Percentiles rank a stretch among this genome's conserved stretches.
These are phyloP conservation scores for Sycophila texana DNA, from an alignment of 2,888 invertebrate species.

Conservation along the genomic window DNA sequence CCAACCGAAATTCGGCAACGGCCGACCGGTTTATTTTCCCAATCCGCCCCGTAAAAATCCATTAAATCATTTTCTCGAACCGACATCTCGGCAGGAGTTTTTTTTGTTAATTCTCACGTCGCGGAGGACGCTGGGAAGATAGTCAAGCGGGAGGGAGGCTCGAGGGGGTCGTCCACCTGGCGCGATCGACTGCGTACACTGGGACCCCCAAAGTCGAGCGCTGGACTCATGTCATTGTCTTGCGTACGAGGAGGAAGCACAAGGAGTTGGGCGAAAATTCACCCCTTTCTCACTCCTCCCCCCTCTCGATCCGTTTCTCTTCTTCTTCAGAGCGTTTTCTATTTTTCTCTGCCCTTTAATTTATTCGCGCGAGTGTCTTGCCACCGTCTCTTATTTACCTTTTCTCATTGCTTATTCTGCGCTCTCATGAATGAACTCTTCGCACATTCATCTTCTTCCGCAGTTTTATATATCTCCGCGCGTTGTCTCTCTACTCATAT, in stretches of 20 bases:
- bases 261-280: background rate
- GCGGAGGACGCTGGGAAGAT: constrained; percentile 24
- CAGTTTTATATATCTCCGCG: too few species aligned
- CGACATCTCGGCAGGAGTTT: background rate
- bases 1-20: background rate
- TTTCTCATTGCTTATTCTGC: background rate
- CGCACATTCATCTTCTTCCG: too few species aligned
- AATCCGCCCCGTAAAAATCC: background rate
- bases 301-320: background rate
- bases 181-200: constrained; percentile 1
- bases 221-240: constrained; percentile 27
- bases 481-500: too few species aligned
- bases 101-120: constrained; percentile 47
- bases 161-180: constrained; percentile 27
- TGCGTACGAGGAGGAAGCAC: background rate
- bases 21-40: constrained; percentile 26
- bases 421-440: too few species aligned
- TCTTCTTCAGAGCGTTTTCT: constrained; percentile 10
- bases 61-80: constrained; percentile 38
- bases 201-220: constrained; percentile 15
- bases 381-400: background rate
- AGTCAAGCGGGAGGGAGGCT: background rate
- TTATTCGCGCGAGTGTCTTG: constrained; percentile 1
- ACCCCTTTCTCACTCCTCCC: constrained; percentile 38
- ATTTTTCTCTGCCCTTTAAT: background rate